These are phyloP conservation scores for Didymodactylos carnosus DNA, from an alignment of 2,888 invertebrate species.

Conservation along the genomic window DNA sequence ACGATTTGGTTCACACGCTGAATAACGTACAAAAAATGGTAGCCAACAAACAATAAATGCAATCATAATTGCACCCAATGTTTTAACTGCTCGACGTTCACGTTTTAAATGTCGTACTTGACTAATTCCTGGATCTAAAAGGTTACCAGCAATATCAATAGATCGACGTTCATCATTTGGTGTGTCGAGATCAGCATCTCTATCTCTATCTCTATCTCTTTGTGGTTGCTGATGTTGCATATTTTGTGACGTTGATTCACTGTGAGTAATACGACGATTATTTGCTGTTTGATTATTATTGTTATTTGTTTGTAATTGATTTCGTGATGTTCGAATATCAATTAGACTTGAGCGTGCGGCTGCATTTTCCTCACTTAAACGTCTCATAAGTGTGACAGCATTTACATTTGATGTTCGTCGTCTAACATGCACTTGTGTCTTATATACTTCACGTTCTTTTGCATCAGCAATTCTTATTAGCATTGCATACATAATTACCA, in stretches of 20 bases:
- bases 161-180: neutral
- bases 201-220: too few species aligned
- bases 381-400: neutral
- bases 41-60: slow-evolving; percentile 83
- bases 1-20: slow-evolving; percentile 47
- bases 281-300: neutral
- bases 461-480: slow-evolving; percentile 7
- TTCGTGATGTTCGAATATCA: neutral
- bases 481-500: slow-evolving; percentile 29
- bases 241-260: neutral
- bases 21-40: slow-evolving; percentile 86
- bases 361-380: neutral
- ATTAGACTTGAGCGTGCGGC: too few species aligned
- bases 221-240: too few species aligned
- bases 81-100: slow-evolving; percentile 57
- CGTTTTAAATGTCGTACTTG: slow-evolving; percentile 22
- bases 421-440: neutral
- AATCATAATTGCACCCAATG: slow-evolving; percentile 89
- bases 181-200: neutral
- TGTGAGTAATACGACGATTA: neutral
- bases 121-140: neutral
- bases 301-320: neutral
- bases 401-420: neutral
- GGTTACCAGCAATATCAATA: neutral
- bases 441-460: slow-evolving; percentile 9